These are phyloP conservation scores for Cassiopea andromeda DNA, from an alignment of 30 jellyfish, hydroid and myxozoan species.

Conservation along the genomic window DNA sequence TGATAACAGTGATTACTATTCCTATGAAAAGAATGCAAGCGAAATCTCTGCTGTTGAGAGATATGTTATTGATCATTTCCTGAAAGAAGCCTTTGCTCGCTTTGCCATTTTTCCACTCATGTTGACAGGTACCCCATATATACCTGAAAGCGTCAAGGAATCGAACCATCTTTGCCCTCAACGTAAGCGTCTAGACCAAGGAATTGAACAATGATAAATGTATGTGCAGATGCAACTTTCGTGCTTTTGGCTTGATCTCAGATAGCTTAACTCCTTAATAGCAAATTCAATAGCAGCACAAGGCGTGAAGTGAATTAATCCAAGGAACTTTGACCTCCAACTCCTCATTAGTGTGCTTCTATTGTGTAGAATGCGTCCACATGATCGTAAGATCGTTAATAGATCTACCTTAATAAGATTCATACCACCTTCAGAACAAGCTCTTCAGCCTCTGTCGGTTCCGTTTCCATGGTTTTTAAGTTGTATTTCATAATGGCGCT, in stretches of 20 bases:
- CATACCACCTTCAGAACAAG: not conserved
- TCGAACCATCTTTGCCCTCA: constrained; percentile 39
- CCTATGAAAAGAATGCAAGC: constrained; percentile 34
- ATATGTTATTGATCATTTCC: constrained; percentile 50
- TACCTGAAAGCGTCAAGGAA: constrained; percentile 24
- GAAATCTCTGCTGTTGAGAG: constrained; percentile 33
- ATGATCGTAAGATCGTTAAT: not conserved
- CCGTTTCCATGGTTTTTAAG: constrained; percentile 29
- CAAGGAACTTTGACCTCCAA: not conserved
- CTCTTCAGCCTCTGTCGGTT: not conserved
- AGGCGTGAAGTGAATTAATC: no score
- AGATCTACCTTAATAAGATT: not conserved
- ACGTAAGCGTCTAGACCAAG: not conserved
- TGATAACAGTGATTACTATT: constrained; percentile 43
- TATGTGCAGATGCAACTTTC: no score
- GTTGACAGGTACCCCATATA: constrained; percentile 64
- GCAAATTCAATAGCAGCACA: no score
- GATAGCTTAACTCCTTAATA: no score
- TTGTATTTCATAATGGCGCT: constrained; percentile 61
- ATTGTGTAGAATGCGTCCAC: not conserved
- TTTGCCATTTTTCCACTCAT: constrained; percentile 60
- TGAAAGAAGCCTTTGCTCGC: constrained; percentile 59
- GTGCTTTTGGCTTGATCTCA: no score
- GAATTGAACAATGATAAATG: no score
- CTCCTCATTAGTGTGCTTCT: not conserved